phyloP scores from a whole-genome alignment of 2,113 vertebrate species.

The Ellobius talpinus region DNA sequence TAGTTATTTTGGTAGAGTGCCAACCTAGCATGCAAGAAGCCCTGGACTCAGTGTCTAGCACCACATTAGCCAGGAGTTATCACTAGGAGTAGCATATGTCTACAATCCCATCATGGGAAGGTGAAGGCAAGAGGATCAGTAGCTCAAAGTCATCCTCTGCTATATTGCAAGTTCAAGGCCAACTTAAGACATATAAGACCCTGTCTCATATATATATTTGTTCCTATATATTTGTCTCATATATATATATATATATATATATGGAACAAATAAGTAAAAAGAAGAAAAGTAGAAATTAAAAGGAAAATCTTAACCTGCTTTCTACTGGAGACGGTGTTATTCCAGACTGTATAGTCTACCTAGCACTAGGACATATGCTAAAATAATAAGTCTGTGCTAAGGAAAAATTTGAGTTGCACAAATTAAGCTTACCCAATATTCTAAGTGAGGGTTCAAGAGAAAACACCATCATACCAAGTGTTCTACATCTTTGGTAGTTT shows the following conservation, averaged over 20 bases:
- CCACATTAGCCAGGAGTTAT: too few species aligned
- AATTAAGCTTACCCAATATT: not conserved
- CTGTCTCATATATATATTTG: too few species aligned
- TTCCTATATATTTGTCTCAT: too few species aligned
- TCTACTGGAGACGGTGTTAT: not conserved
- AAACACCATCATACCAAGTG: not conserved
- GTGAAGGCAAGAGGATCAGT: not conserved
- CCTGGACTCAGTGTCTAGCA: not conserved
- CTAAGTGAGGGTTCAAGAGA: not conserved
- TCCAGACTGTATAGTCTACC: not conserved
- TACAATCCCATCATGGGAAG: not conserved
- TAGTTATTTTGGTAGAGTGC: not conserved
- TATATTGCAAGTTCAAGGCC: not conserved
- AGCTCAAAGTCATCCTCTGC: not conserved
- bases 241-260: too few species aligned
- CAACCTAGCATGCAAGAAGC: not conserved
- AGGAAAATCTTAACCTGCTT: not conserved
- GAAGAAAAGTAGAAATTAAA: not conserved
- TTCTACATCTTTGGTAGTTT: not conserved
- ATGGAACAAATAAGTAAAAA: too few species aligned
- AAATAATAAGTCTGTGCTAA: conserved; percentile 42
- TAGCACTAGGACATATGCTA: not conserved
- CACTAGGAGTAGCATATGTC: too few species aligned
- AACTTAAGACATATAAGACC: not conserved
- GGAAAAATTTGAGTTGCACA: not conserved